phyloP scores from a whole-genome alignment of 1,140 invertebrate genomes.

The Probaryconus sp. region DNA sequence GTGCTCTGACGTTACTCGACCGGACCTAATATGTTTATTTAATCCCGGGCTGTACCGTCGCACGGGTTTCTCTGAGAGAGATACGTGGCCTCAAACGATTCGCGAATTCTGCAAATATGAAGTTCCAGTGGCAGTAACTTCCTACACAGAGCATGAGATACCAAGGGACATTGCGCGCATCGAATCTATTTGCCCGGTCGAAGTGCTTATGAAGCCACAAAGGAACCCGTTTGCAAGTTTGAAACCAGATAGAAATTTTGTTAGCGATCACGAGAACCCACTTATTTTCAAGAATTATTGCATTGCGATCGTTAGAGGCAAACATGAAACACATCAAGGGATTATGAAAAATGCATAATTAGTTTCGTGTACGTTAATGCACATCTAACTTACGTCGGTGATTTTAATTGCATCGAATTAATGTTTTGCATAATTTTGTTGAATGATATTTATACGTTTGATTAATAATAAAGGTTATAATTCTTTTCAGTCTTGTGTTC shows the following conservation, averaged over 20 bases:
- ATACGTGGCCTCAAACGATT: slow-evolving; percentile 84
- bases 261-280: slow-evolving; percentile 83
- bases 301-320: slow-evolving; percentile 66
- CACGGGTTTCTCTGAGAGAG: slow-evolving; percentile 79
- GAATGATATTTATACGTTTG: no score
- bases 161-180: slow-evolving; percentile 80
- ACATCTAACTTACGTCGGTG: no score
- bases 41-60: slow-evolving; percentile 84
- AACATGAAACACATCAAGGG: no score
- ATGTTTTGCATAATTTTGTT: no score
- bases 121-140: slow-evolving; percentile 82
- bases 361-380: no score
- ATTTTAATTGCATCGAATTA: no score
- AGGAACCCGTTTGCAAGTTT: slow-evolving; percentile 83
- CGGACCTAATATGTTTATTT: slow-evolving; percentile 84
- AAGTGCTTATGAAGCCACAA: slow-evolving; percentile 78
- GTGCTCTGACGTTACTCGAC: slow-evolving; percentile 72
- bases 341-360: no score
- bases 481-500: no score
- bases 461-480: no score
- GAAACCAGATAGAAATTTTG: slow-evolving; percentile 85
- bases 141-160: slow-evolving; percentile 83
- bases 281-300: slow-evolving; percentile 86
- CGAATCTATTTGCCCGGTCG: slow-evolving; percentile 73
- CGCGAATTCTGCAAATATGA: slow-evolving; percentile 73